Evolutionary conservation across 2,113 vertebrate genomes (phyloP).

Genomic region (Coreoperca whiteheadi): DNA sequence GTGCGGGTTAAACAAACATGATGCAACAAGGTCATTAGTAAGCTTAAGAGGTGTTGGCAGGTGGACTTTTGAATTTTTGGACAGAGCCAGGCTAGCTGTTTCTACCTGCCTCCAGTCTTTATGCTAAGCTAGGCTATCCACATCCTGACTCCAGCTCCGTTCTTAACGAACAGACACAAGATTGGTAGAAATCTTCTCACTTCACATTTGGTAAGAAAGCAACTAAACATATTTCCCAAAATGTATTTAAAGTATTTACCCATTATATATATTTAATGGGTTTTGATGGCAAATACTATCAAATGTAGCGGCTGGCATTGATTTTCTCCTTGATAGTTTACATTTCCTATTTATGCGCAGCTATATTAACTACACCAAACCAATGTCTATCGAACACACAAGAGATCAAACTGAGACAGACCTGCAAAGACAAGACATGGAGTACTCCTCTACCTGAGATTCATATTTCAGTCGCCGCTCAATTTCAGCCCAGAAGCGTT

Average conservation of each 20-base stretch:
- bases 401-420: not conserved
- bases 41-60: not conserved
- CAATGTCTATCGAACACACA: not conserved
- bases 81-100: not conserved
- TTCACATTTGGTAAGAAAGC: not conserved
- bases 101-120: no score
- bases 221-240: not conserved
- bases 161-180: not conserved
- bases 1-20: no score
- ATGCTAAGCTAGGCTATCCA: no score
- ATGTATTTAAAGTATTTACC: no score
- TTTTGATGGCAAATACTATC: not conserved
- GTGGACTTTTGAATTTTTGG: not conserved
- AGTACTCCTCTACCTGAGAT: conserved; percentile 88
- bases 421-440: not conserved
- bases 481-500: conserved; percentile 84
- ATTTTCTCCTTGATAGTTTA: not conserved
- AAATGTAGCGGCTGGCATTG: not conserved
- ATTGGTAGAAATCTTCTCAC: not conserved
- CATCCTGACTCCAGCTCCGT: not conserved
- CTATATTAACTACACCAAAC: not conserved
- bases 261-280: no score
- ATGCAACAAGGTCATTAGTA: no score
- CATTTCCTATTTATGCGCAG: not conserved
- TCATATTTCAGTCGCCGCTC: conserved; percentile 90